Evolutionary conservation across 2,113 vertebrate species (phyloP).

Genomic region (Apistogramma diplotaenia): DNA sequence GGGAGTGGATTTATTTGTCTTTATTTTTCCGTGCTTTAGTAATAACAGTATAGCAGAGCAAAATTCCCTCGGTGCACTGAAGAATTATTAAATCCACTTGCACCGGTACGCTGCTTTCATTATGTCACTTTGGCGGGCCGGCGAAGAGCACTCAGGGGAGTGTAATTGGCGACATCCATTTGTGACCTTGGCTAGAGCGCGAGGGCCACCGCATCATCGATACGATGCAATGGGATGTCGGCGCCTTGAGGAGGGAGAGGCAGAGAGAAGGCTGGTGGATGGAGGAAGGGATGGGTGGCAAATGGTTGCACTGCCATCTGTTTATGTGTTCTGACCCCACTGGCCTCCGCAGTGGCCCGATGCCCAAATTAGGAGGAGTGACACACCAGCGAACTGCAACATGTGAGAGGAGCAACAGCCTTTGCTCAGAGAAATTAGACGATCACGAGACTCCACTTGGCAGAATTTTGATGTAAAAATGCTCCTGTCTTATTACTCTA

Average conservation of each 20-base stretch:
- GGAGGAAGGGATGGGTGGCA: constrained; percentile 22
- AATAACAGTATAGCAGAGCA: constrained; percentile 53
- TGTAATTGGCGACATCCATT: constrained; percentile 64
- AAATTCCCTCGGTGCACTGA: constrained; percentile 20
- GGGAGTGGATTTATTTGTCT: constrained; percentile 35
- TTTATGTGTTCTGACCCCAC: constrained; percentile 75
- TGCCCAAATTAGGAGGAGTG: constrained; percentile 68
- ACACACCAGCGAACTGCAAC: constrained; percentile 61
- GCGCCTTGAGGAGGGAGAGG: constrained; percentile 31
- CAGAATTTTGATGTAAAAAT: constrained; percentile 33
- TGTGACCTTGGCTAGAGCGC: constrained; percentile 66
- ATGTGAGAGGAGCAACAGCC: constrained; percentile 17
- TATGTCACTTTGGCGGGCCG: constrained; percentile 52
- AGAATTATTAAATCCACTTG: constrained; percentile 60
- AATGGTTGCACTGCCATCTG: constrained; percentile 70
- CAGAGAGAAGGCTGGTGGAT: constrained; percentile 11
- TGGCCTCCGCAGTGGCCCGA: constrained; percentile 62
- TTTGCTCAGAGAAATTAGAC: constrained; percentile 11
- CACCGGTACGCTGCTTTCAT: constrained; percentile 46
- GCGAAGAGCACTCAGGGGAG: constrained; percentile 48
- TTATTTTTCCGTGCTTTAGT: constrained; percentile 31
- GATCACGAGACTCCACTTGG: constrained; percentile 17
- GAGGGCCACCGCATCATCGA: constrained; percentile 51
- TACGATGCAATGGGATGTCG: constrained; percentile 21
- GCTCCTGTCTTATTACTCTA: constrained; percentile 2